These are phyloP conservation scores for Nemotelus nigrinus DNA, from an alignment of 2,888 invertebrate species.

Conservation along the genomic window DNA sequence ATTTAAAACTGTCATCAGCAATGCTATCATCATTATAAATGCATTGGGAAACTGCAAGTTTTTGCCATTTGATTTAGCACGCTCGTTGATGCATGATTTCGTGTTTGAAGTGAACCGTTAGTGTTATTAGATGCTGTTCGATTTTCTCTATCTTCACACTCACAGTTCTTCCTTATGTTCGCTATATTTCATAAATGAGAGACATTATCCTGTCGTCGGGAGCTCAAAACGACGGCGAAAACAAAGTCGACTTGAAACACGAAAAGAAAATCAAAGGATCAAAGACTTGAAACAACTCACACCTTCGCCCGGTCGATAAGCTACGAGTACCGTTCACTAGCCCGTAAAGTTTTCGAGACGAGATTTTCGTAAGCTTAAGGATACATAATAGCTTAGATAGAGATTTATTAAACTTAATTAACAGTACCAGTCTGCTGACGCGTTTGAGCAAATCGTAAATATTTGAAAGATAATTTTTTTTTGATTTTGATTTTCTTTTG, in stretches of 20 bases:
- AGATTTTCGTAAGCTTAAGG: too few species aligned
- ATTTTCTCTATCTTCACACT: slow-evolving; percentile 2
- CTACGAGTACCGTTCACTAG: too few species aligned
- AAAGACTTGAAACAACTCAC: slow-evolving; percentile 20
- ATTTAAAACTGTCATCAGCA: too few species aligned
- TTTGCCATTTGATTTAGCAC: slow-evolving; percentile 41
- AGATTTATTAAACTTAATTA: slow-evolving; percentile 1
- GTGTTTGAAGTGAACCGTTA: slow-evolving; percentile 30
- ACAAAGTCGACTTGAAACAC: slow-evolving; percentile 38
- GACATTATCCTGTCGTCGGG: slow-evolving; percentile 26
- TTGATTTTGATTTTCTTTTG: not conserved
- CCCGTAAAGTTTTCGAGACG: too few species aligned
- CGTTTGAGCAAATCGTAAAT: not conserved
- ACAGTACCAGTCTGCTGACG: not conserved
- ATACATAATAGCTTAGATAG: not conserved
- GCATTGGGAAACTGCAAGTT: slow-evolving; percentile 18
- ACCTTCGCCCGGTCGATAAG: not conserved
- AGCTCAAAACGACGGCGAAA: slow-evolving; percentile 43
- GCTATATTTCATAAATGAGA: slow-evolving; percentile 22
- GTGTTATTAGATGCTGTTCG: slow-evolving; percentile 39
- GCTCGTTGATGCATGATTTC: slow-evolving; percentile 42
- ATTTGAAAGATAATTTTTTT: slow-evolving; percentile 13
- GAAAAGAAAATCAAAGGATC: slow-evolving; percentile 36
- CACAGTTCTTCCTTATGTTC: slow-evolving; percentile 9
- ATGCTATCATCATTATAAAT: slow-evolving; percentile 14